Evolutionary conservation across 2,113 vertebrate genomes (phyloP).

Genomic region (Falcunculus frontatus): DNA sequence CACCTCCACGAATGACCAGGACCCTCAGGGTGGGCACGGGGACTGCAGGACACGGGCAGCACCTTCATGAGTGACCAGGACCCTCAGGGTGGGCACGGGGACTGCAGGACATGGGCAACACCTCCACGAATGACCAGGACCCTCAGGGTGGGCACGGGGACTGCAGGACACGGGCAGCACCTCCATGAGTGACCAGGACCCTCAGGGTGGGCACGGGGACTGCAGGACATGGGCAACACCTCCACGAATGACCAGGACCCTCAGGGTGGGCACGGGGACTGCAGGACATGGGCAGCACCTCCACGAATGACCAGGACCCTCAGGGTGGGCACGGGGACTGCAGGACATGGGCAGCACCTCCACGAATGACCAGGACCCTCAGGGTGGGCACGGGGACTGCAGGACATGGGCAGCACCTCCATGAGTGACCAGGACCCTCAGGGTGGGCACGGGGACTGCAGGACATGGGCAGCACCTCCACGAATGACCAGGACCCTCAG

Average conservation of each 20-base stretch:
- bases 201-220: constrained; percentile 45
- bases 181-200: rapidly evolving
- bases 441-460: constrained; percentile 20
- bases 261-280: constrained; percentile 47
- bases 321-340: constrained; percentile 48
- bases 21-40: constrained; percentile 46
- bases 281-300: rapidly evolving
- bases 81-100: neutral
- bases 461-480: rapidly evolving
- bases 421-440: neutral
- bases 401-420: rapidly evolving
- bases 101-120: rapidly evolving
- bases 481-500: neutral
- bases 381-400: constrained; percentile 46
- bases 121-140: rapidly evolving
- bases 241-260: rapidly evolving
- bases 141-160: constrained; percentile 45
- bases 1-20: rapidly evolving
- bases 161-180: rapidly evolving
- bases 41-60: too few species aligned
- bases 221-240: rapidly evolving
- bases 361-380: neutral
- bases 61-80: too few species aligned
- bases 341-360: rapidly evolving
- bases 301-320: rapidly evolving